Conservation (phyloP, 1,140 invertebrate genomes). For the Orius insidiosus region DNA sequence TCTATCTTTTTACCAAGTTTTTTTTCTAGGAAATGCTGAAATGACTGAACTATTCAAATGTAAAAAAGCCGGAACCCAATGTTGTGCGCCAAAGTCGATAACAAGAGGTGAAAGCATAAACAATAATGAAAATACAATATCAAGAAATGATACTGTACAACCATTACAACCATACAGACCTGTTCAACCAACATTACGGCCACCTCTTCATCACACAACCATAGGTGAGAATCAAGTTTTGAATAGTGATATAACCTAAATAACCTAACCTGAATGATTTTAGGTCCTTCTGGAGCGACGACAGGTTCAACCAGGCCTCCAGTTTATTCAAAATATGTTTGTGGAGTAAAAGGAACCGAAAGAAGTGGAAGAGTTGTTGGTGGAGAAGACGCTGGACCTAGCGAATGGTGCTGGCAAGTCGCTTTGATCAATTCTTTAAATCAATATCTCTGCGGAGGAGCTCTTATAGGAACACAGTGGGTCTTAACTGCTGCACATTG, state of each 20-base stretch:
- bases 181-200: constrained; percentile 15
- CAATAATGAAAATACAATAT: constrained; percentile 22
- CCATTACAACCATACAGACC: constrained; percentile 16
- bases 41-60: constrained; percentile 76
- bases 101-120: constrained; percentile 39
- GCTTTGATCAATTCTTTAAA: constrained; percentile 84
- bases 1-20: neutral
- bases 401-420: constrained; percentile 92
- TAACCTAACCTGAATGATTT: neutral
- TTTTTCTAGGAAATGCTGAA: constrained; percentile 60
- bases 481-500: constrained; percentile 90
- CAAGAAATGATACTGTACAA: constrained; percentile 28
- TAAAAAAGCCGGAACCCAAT: constrained; percentile 61
- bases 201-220: constrained; percentile 7
- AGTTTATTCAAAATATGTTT: constrained; percentile 77
- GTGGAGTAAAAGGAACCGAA: constrained; percentile 60
- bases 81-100: constrained; percentile 74
- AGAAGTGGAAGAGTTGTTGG: constrained; percentile 57
- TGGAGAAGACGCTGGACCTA: constrained; percentile 73
- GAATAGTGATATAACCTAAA: constrained; percentile 13
- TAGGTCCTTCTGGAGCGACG: constrained; percentile 6
- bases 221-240: constrained; percentile 1
- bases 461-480: constrained; percentile 86
- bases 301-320: constrained; percentile 38
- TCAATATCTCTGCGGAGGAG: constrained; percentile 90